Evolutionary conservation across 1,140 invertebrate species (phyloP).

Genomic region (Hycleus cichorii): DNA sequence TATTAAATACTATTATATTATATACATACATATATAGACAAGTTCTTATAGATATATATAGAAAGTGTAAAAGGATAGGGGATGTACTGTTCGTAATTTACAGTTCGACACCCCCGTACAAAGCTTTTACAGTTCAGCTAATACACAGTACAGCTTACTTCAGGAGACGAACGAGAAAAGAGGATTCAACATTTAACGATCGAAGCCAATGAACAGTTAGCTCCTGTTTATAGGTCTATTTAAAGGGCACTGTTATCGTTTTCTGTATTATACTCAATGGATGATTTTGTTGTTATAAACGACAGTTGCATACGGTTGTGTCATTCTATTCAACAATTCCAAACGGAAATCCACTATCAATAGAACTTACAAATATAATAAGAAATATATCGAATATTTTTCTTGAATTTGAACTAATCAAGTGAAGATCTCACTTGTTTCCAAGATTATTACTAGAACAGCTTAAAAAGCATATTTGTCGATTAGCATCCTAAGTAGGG

Average conservation of each 20-base stretch:
- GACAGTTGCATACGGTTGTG: too few relatives aligned
- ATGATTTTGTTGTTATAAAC: too few relatives aligned
- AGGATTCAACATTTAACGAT: conserved; percentile 11
- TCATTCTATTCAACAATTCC: too few relatives aligned
- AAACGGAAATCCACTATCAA: too few relatives aligned
- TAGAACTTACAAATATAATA: too few relatives aligned
- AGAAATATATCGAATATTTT: too few relatives aligned
- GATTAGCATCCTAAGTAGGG: conserved; percentile 5
- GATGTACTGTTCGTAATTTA: conserved; percentile 13
- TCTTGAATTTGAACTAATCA: too few relatives aligned
- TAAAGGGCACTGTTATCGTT: background rate
- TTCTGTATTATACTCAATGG: too few relatives aligned
- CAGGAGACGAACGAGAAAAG: conserved; percentile 12
- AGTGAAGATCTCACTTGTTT: too few relatives aligned
- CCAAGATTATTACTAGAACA: background rate
- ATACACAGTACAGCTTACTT: conserved; percentile 3
- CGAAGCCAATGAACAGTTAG: conserved; percentile 6
- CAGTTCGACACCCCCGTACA: conserved; percentile 11
- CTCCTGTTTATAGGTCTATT: conserved; percentile 2
- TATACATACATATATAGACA: too few relatives aligned
- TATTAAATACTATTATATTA: too few relatives aligned
- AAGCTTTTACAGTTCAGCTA: conserved; percentile 14
- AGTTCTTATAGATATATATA: background rate
- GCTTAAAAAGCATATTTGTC: conserved; percentile 8
- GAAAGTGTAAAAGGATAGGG: conserved; percentile 9